phyloP scores from a whole-genome alignment of 2,113 vertebrate species.

The Callionymus lyra region DNA sequence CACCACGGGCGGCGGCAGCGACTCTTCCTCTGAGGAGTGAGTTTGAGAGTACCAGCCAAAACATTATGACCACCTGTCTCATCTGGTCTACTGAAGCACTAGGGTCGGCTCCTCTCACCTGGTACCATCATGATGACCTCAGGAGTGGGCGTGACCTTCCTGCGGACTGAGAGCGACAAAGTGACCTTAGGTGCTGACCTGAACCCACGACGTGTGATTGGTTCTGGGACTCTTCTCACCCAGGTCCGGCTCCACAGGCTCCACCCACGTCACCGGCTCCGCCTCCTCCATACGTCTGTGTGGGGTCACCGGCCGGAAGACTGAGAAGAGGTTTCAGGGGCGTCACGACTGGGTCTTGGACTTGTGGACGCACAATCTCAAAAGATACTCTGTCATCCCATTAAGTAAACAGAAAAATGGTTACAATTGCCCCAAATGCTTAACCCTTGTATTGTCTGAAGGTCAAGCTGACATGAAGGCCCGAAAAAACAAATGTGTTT shows the following conservation, averaged over 20 bases:
- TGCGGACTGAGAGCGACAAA: background rate
- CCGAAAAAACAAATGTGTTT: too few relatives aligned
- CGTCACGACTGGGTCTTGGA: too few relatives aligned
- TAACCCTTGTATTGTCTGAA: too few relatives aligned
- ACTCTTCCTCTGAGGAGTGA: constrained; percentile 49
- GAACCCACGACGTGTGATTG: background rate
- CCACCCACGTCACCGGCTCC: constrained; percentile 15
- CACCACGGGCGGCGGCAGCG: constrained; percentile 15
- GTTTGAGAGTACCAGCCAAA: background rate
- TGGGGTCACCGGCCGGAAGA: constrained; percentile 24
- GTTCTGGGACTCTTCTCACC: constrained; percentile 22
- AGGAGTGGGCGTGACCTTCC: constrained; percentile 20
- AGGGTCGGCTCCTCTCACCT: constrained; percentile 38
- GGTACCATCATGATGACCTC: constrained; percentile 57
- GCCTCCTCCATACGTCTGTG: background rate
- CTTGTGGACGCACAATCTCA: too few relatives aligned
- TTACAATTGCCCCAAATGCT: too few relatives aligned
- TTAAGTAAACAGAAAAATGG: too few relatives aligned
- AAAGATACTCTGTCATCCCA: too few relatives aligned
- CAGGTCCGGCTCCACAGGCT: constrained; percentile 41
- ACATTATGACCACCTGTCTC: too few relatives aligned
- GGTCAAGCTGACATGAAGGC: too few relatives aligned
- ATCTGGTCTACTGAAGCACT: too few relatives aligned
- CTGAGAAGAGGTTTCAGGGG: too few relatives aligned
- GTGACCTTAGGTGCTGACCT: background rate